phyloP scores from a whole-genome alignment of 30 jellyfish, hydroid and myxozoan species.

The Rhopilema esculentum region DNA sequence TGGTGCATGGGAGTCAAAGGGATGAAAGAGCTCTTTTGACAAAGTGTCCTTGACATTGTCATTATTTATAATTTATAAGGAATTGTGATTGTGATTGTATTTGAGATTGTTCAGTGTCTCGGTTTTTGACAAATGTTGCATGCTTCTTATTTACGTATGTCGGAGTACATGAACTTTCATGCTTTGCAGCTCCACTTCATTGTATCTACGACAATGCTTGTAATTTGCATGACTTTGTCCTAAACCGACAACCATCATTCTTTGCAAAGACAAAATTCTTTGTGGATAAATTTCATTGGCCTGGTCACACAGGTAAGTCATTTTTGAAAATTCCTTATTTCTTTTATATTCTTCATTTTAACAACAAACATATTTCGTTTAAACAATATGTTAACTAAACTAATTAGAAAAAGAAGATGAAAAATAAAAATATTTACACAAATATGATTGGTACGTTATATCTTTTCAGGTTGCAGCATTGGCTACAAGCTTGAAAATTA shows the following conservation, averaged over 20 bases:
- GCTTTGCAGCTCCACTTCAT: constrained; percentile 12
- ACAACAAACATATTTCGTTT: neutral
- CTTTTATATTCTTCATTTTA: neutral
- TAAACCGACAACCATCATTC: constrained; percentile 26
- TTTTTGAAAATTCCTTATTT: neutral
- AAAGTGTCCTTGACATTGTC: no score
- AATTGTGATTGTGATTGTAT: no score
- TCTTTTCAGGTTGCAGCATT: constrained; percentile 7
- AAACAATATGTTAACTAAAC: no score
- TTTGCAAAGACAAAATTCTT: constrained; percentile 21
- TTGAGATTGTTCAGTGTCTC: no score
- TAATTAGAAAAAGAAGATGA: no score
- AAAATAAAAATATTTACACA: neutral
- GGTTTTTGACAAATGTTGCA: neutral
- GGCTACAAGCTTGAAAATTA: constrained; percentile 6
- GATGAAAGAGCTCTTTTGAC: no score
- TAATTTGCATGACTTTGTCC: constrained; percentile 17
- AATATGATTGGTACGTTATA: neutral
- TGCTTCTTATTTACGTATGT: neutral
- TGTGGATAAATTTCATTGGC: constrained; percentile 35
- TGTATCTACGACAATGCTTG: constrained; percentile 30
- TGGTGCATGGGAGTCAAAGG: no score
- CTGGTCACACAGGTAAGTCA: constrained; percentile 15
- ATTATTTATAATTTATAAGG: no score
- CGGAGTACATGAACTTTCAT: neutral